Percentiles rank a stretch among this genome's conserved stretches.
phyloP scores from a whole-genome alignment of 2,888 invertebrate species.

The Pandemis corylana region DNA sequence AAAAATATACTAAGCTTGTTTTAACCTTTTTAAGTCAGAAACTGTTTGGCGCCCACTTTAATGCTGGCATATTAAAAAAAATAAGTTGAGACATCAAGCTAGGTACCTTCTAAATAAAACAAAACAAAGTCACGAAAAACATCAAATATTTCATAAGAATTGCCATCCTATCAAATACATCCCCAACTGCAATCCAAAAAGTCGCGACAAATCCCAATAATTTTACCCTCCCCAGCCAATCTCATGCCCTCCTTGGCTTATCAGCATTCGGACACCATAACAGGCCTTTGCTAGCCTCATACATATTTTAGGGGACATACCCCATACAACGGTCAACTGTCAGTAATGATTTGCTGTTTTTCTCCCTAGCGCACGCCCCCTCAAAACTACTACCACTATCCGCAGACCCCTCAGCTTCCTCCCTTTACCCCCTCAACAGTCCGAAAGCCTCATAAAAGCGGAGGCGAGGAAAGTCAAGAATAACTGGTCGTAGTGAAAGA shows the following conservation, averaged over 20 bases:
- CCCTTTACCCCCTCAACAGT: conserved; percentile 27
- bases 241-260: conserved; percentile 79
- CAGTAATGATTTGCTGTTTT: conserved; percentile 84
- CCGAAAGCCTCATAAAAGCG: background rate
- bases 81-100: background rate
- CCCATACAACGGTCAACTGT: conserved; percentile 83
- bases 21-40: too few species aligned
- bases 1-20: too few species aligned
- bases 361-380: conserved; percentile 77
- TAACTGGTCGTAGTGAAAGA: conserved; percentile 56
- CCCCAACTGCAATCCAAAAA: conserved; percentile 47
- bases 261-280: conserved; percentile 85
- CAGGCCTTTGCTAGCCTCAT: conserved; percentile 81
- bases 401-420: conserved; percentile 47
- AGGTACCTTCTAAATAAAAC: background rate
- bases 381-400: conserved; percentile 54
- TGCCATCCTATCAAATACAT: conserved; percentile 17
- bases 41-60: too few species aligned
- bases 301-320: conserved; percentile 83
- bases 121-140: background rate
- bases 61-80: too few species aligned
- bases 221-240: conserved; percentile 71
- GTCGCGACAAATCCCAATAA: conserved; percentile 75
- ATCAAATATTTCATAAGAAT: conserved; percentile 16
- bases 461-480: conserved; percentile 48